phyloP scores from a whole-genome alignment of 2,797 vertebrate species.

The Myotis pilosus region DNA sequence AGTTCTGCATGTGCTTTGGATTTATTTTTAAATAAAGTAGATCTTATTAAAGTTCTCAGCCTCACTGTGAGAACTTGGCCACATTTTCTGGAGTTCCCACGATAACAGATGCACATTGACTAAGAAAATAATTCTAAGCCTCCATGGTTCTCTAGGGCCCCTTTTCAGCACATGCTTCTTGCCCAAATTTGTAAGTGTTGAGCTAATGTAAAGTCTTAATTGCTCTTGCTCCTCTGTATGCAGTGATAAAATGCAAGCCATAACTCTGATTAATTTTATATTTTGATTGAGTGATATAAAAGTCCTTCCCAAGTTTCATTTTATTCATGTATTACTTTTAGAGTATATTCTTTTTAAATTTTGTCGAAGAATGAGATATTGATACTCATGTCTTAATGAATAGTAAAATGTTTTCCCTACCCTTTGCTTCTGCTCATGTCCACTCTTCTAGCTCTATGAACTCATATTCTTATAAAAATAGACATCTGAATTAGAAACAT shows the following conservation, averaged over 20 bases:
- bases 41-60: slow-evolving; percentile 73
- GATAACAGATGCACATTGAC: slow-evolving; percentile 66
- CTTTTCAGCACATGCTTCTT: slow-evolving; percentile 36
- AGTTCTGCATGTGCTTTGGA: slow-evolving; percentile 31
- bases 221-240: slow-evolving; percentile 57
- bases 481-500: background rate
- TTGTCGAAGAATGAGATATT: background rate
- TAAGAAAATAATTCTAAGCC: slow-evolving; percentile 67
- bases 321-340: slow-evolving; percentile 41
- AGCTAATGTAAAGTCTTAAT: slow-evolving; percentile 73
- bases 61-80: slow-evolving; percentile 50
- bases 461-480: background rate
- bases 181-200: slow-evolving; percentile 63
- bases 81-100: slow-evolving; percentile 47
- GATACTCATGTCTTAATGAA: background rate
- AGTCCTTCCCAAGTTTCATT: slow-evolving; percentile 59
- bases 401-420: background rate
- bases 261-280: slow-evolving; percentile 64
- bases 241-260: slow-evolving; percentile 29
- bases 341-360: background rate
- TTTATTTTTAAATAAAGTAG: slow-evolving; percentile 76
- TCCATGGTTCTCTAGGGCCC: slow-evolving; percentile 52
- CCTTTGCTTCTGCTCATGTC: background rate
- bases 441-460: background rate
- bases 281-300: slow-evolving; percentile 68